Evolutionary conservation across 1,140 invertebrate genomes (phyloP).

Genomic region (Tetramorium alpestre): DNA sequence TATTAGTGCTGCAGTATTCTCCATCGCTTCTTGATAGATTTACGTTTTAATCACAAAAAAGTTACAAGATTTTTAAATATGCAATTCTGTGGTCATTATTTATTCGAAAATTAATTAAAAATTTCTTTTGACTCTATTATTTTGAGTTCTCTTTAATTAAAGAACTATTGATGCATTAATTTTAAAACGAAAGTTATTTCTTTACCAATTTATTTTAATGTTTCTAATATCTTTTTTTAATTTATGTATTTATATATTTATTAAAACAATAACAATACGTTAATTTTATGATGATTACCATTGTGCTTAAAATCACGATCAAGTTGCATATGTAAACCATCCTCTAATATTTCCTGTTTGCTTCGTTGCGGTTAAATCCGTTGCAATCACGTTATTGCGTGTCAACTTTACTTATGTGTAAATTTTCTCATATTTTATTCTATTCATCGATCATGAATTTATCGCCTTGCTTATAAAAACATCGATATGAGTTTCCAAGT

Average conservation of each 20-base stretch:
- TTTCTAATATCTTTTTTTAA: background rate
- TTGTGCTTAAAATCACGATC: background rate
- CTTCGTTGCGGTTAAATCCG: conserved; percentile 9
- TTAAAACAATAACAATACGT: background rate
- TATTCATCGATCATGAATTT: conserved; percentile 21
- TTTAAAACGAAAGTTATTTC: background rate
- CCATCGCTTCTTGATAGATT: no score
- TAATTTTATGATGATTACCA: background rate
- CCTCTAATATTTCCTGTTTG: conserved; percentile 38
- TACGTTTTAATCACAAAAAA: background rate
- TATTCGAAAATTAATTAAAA: background rate
- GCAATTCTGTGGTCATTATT: background rate
- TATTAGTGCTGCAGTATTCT: no score
- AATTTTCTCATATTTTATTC: conserved; percentile 9
- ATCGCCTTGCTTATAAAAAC: conserved; percentile 25
- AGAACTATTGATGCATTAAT: background rate
- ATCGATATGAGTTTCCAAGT: conserved; percentile 8
- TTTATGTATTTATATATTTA: background rate
- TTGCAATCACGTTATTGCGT: conserved; percentile 19
- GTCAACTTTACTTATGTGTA: conserved; percentile 17
- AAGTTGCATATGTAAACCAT: conserved; percentile 11
- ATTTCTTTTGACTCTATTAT: background rate
- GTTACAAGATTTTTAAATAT: background rate
- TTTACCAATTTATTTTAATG: background rate
- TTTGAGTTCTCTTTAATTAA: background rate